Evolutionary conservation across 2,888 invertebrate genomes (phyloP).

Genomic region (Brachyopa scutellaris): DNA sequence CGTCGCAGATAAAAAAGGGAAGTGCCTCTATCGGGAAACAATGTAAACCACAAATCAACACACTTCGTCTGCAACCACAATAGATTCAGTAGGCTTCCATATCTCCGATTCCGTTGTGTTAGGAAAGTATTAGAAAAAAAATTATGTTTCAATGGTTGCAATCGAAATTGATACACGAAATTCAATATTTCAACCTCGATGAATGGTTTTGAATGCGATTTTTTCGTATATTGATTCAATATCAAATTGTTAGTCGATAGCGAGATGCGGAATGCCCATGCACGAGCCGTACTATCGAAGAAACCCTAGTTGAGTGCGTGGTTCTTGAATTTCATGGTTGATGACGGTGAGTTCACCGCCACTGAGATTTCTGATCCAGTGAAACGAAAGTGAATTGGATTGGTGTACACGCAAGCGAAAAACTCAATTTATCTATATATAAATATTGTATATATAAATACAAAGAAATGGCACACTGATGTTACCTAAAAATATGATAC

Average conservation of each 20-base stretch:
- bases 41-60: constrained; percentile 43
- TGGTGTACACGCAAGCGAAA: too few relatives aligned
- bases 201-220: constrained; percentile 23
- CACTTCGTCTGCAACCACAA: constrained; percentile 26
- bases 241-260: neutral
- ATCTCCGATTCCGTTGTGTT: constrained; percentile 26
- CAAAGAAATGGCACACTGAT: too few relatives aligned
- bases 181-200: constrained; percentile 42
- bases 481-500: too few relatives aligned
- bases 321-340: constrained; percentile 34
- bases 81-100: constrained; percentile 15
- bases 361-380: too few relatives aligned
- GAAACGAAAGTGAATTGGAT: too few relatives aligned
- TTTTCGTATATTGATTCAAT: constrained; percentile 21
- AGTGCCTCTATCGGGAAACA: constrained; percentile 5
- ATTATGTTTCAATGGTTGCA: constrained; percentile 52
- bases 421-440: too few relatives aligned
- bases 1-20: constrained; percentile 49
- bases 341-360: neutral
- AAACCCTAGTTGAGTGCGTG: constrained; percentile 12
- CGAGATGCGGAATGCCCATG: neutral
- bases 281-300: constrained; percentile 24
- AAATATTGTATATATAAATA: too few relatives aligned
- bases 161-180: constrained; percentile 38
- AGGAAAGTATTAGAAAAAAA: constrained; percentile 57